These are phyloP conservation scores for Tipula helvola DNA, from an alignment of 2,888 invertebrate species.

Conservation along the genomic window DNA sequence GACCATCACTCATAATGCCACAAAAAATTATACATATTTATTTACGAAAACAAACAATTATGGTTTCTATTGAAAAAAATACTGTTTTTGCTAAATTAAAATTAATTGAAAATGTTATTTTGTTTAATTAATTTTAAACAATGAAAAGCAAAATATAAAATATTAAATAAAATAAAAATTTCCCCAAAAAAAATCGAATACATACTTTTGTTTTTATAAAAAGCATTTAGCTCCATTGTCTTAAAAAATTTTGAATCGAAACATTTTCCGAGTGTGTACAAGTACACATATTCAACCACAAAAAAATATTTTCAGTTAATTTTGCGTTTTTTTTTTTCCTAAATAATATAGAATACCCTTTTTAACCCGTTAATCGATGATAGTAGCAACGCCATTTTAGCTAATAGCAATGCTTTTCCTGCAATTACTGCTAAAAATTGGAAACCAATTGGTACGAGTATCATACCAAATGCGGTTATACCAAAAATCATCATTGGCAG, in stretches of 20 bases:
- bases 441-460: conserved; percentile 70
- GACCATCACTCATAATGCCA: conserved; percentile 35
- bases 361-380: conserved; percentile 71
- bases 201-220: neutral
- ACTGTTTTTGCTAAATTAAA: neutral
- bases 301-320: neutral
- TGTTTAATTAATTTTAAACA: neutral
- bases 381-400: conserved; percentile 68
- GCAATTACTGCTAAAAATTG: conserved; percentile 71
- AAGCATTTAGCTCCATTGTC: neutral
- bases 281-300: neutral
- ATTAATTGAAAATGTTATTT: neutral
- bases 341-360: conserved; percentile 38
- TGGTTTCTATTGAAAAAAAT: neutral
- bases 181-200: no score
- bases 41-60: neutral
- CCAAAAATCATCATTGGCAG: conserved; percentile 71
- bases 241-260: neutral
- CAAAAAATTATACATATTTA: neutral
- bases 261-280: neutral
- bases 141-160: neutral
- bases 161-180: neutral
- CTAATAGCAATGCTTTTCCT: conserved; percentile 65
- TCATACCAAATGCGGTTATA: conserved; percentile 59
- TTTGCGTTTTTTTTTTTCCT: neutral